Base-by-base conservation (phyloP, 2,888 invertebrate genomes). In the Silvanus unidentatus region DNA sequence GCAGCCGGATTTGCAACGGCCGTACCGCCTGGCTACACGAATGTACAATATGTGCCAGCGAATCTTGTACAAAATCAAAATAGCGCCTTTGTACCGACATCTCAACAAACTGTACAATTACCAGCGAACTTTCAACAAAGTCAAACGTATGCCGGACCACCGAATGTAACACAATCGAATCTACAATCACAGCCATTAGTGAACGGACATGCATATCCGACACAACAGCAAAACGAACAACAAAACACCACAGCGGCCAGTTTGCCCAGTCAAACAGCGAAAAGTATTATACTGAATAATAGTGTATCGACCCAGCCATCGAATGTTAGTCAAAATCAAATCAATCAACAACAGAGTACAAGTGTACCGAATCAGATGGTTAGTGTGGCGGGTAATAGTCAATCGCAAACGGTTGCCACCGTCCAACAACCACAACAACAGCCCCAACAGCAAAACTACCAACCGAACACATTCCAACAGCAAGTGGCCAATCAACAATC, bases 81-180 rank as follows among this genome's bases (percentile, higher is more conserved):
- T 47, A 69, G 70, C 50, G 70, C 70, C 2, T 72, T 72, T 52
- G 70, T 70, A 9, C 66, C 71, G 12, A 70, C 70, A 13, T 64
- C 66, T n/a, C 58, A 55, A n/a, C 58, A 55, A n/a, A 60, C 59
- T 10, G 58, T 68, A 22, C 65, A 64, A 44, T 46, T 65, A 16
- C 60, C 62, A 2, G 50, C 58, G 16, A 65, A 63, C 47, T 69
- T 70, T 49, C 71, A 70, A 50, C 71, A 70, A 43, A 67, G 68
- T 39, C 72, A 72, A 50, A 68, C 68, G 5, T 72, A 69, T 47
- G 64, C 68, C 5, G 64, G 67, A 2, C 67, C 64, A 47, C 59
- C 66, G 0, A 62, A 55, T 16, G 58, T 63, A 11, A 57, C 63
- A 2, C 65, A 66, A 45, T 51, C 60, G 6, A 62, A 55, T 42